phyloP scores from a whole-genome alignment of 2,888 invertebrate species.

The Metallyticus violacea region DNA sequence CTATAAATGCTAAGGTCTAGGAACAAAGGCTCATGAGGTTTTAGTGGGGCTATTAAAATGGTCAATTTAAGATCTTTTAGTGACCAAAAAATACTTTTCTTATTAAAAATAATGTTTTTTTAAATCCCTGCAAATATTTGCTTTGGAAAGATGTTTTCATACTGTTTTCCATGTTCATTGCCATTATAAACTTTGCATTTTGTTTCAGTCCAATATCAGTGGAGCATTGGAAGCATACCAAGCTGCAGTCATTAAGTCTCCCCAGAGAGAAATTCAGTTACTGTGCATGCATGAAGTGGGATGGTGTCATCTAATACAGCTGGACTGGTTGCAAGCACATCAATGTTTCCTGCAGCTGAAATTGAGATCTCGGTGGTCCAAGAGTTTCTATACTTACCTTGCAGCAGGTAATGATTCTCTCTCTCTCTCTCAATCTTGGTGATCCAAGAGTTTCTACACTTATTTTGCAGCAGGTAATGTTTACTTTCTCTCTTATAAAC shows the following conservation, averaged over 20 bases:
- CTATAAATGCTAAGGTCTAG: no score
- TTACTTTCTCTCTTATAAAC: no score
- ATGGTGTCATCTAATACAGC: constrained; percentile 62
- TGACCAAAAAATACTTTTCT: no score
- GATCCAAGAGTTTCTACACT: constrained; percentile 64
- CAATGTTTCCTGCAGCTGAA: constrained; percentile 54
- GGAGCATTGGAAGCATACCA: constrained; percentile 57
- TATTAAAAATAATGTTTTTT: no score
- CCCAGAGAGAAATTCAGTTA: constrained; percentile 61
- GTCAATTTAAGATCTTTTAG: no score
- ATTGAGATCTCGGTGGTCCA: constrained; percentile 62
- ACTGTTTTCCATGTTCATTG: no score
- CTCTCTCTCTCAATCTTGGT: no score
- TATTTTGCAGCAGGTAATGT: constrained; percentile 59
- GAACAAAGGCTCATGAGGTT: no score
- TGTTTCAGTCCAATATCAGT: constrained; percentile 56
- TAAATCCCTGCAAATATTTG: no score
- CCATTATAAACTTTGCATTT: no score
- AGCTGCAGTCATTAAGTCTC: constrained; percentile 55
- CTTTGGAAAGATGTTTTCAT: no score
- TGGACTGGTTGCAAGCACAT: constrained; percentile 56
- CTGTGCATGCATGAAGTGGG: constrained; percentile 62
- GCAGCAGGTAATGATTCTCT: constrained; percentile 54
- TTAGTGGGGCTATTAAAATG: no score
- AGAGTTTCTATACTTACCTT: constrained; percentile 63